These are phyloP conservation scores for Dromas ardeola DNA, from an alignment of 2,113 vertebrate species.

Conservation along the genomic window DNA sequence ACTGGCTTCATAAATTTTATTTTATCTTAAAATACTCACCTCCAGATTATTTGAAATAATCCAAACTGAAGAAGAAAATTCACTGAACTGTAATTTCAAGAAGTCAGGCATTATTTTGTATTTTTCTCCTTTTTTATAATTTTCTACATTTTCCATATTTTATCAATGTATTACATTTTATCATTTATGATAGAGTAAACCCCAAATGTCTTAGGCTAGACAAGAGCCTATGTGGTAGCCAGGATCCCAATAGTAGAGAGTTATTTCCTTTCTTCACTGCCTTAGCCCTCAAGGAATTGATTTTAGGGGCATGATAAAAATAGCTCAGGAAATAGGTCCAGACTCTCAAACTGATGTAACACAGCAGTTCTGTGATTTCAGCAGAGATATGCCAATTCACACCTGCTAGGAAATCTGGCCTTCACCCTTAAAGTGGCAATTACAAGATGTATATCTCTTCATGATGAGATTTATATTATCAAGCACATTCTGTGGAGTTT, in stretches of 20 bases:
- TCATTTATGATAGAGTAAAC: not conserved
- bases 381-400: constrained; percentile 51
- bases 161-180: not conserved
- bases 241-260: not conserved
- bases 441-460: not conserved
- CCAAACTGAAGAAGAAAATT: not conserved
- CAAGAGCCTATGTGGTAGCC: not conserved
- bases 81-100: not conserved
- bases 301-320: constrained; percentile 23
- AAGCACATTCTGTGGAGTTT: constrained; percentile 58
- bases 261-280: not conserved
- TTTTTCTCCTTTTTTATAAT: not conserved
- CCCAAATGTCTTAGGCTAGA: not conserved
- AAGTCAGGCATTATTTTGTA: not conserved
- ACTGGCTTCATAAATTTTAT: not conserved
- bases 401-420: constrained; percentile 23
- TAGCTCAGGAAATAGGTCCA: constrained; percentile 3
- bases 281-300: constrained; percentile 25
- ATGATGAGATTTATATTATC: constrained; percentile 59
- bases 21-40: not conserved
- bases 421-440: constrained; percentile 34
- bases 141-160: not conserved
- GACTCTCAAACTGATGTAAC: not conserved
- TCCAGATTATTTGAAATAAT: not conserved
- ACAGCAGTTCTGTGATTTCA: constrained; percentile 37